These are phyloP conservation scores for Harmothoe impar DNA, from an alignment of 2,888 invertebrate genomes.

Conservation along the genomic window DNA sequence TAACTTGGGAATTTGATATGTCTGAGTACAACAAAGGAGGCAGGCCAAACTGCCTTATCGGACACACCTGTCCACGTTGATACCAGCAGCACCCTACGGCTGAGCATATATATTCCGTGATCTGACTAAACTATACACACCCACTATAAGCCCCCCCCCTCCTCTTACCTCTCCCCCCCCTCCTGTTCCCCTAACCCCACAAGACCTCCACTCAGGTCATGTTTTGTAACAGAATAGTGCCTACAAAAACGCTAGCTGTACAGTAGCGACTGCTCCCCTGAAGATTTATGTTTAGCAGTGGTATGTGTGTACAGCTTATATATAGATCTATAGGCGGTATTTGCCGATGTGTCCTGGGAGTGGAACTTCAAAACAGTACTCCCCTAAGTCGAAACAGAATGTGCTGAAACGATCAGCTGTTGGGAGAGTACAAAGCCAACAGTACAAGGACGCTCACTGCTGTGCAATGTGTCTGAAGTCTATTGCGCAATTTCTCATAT, in stretches of 20 bases:
- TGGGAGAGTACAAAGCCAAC: neutral
- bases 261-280: constrained; percentile 25
- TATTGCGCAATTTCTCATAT: constrained; percentile 24
- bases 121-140: constrained; percentile 26
- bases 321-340: constrained; percentile 3
- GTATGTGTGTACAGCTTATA: constrained; percentile 12
- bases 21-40: constrained; percentile 25
- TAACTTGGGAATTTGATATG: constrained; percentile 52
- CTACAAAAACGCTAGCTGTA: neutral
- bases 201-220: neutral
- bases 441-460: no score
- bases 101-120: neutral
- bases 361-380: constrained; percentile 6
- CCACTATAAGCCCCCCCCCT: neutral
- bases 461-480: neutral
- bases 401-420: neutral
- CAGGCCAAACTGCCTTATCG: neutral
- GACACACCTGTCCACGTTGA: constrained; percentile 36
- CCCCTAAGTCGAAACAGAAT: neutral
- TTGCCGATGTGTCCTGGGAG: neutral
- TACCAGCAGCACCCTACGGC: neutral
- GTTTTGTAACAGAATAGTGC: constrained; percentile 36
- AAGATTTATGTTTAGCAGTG: constrained; percentile 10
- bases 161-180: neutral
- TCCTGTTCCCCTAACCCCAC: neutral